These are phyloP conservation scores for Gymnodraco acuticeps DNA, from an alignment of 2,797 vertebrate species.

Conservation along the genomic window DNA sequence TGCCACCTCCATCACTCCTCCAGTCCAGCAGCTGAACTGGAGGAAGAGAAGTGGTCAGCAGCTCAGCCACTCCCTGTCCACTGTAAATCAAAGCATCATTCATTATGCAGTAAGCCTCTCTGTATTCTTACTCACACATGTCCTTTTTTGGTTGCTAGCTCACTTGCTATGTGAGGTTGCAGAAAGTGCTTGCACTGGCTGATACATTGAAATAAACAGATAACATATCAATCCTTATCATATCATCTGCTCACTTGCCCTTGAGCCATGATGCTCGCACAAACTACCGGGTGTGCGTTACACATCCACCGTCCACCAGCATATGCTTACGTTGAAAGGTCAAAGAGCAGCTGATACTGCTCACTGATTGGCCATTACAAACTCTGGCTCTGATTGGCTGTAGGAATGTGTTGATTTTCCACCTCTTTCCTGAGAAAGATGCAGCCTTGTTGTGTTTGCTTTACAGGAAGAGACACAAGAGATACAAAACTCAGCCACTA, in stretches of 20 bases:
- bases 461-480: neutral
- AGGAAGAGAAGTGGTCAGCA: constrained; percentile 6
- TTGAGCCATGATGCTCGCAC: neutral
- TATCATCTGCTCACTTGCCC: neutral
- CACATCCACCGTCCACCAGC: neutral
- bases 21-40: constrained; percentile 1
- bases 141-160: neutral
- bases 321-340: neutral
- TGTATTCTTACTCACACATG: constrained; percentile 4
- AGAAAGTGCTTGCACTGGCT: neutral
- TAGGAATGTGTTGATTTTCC: neutral
- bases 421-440: neutral
- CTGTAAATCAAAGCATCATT: constrained; percentile 5
- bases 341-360: neutral
- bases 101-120: constrained; percentile 13
- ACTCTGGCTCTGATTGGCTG: neutral
- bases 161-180: neutral
- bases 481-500: neutral
- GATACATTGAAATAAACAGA: neutral
- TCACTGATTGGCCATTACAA: neutral
- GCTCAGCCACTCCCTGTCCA: constrained; percentile 13
- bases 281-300: too few species aligned
- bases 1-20: neutral
- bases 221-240: neutral
- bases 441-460: neutral